Evolutionary conservation across 2,113 vertebrate genomes (phyloP), one percentile per base, ranked within the genome.

Genomic region (Hydropotes inermis): DNA sequence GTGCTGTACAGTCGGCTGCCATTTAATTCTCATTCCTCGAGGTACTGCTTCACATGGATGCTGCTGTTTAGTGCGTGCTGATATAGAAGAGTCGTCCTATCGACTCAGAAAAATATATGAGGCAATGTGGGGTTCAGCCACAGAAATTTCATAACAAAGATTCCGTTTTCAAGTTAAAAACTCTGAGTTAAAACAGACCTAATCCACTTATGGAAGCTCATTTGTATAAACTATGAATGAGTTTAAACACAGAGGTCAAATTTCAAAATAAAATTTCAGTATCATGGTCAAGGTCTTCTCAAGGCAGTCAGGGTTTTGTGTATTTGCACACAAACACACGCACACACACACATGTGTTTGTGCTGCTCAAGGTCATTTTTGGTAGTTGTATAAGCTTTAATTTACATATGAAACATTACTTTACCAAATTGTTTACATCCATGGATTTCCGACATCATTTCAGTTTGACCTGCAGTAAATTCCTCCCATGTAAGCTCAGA

Each of bases 401-500:
- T 98, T 85, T 96, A 97, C 95, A 95, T 90, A 95, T 60, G 54
- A 95, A 98, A 87, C 94, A 93, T 78, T 93, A 60, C 83, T 97
- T 87, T 88, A 96, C 23, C 67, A 95, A 92, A 76, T 89, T 94
- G 94, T 97, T 98, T 95, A 86, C 47, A 84, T 91, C 45, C 67
- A 21, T 78, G 58, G 39, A 82, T 94, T 91, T 94, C 70, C 3
- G 54, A 85, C 89, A 95, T 47, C 64, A 85, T 97, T 97, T 97
- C 74, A 97, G 12, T 61, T 97, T 97, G 85, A 96, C 93, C 91
- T 95, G 89, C 96, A 97, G 17, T 39, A 21, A 78, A 90, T 98
- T 97, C 98, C 94, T 84, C 70, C 52, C 52, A 82, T 60, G 94
- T 97, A 98, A 98, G 96, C 97, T 89, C 30, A 95, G 95, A 98